Conservation (phyloP, 2,797 vertebrate species). For the Sebastes ruberrimus region DNA sequence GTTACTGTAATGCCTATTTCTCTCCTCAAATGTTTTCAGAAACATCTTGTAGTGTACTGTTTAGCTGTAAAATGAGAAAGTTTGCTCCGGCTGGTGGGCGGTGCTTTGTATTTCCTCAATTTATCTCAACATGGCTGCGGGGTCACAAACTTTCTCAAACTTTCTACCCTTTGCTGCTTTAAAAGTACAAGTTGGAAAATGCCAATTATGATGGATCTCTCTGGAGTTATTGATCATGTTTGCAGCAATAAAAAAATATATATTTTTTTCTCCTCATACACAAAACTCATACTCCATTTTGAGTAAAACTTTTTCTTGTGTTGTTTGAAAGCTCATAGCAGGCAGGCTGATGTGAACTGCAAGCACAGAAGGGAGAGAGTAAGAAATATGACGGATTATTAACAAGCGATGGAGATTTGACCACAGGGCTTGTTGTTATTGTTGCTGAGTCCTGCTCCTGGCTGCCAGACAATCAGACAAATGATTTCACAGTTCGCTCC, state of each 20-base stretch:
- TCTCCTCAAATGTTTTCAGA: too few relatives aligned
- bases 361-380: not conserved
- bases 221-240: too few relatives aligned
- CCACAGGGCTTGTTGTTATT: slow-evolving; percentile 52
- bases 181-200: not conserved
- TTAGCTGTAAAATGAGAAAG: too few relatives aligned
- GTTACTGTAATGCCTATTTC: too few relatives aligned
- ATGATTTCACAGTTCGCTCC: slow-evolving; percentile 53
- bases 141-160: too few relatives aligned
- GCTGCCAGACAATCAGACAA: slow-evolving; percentile 53
- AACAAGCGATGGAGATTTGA: slow-evolving; percentile 34
- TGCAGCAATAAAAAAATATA: not conserved
- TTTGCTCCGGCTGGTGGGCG: too few relatives aligned
- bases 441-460: slow-evolving; percentile 28
- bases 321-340: slow-evolving; percentile 3
- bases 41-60: too few relatives aligned
- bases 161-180: too few relatives aligned
- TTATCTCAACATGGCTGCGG: too few relatives aligned
- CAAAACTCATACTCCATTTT: not conserved
- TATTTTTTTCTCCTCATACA: not conserved
- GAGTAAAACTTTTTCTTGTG: not conserved
- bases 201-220: too few relatives aligned
- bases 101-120: too few relatives aligned
- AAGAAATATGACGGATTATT: slow-evolving; percentile 36
- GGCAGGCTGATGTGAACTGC: not conserved